A percentile compares a stretch with the other conserved stretches of the same genome.
Evolutionary conservation across 1,140 invertebrate species (phyloP).

Genomic region (Telenomus remus): DNA sequence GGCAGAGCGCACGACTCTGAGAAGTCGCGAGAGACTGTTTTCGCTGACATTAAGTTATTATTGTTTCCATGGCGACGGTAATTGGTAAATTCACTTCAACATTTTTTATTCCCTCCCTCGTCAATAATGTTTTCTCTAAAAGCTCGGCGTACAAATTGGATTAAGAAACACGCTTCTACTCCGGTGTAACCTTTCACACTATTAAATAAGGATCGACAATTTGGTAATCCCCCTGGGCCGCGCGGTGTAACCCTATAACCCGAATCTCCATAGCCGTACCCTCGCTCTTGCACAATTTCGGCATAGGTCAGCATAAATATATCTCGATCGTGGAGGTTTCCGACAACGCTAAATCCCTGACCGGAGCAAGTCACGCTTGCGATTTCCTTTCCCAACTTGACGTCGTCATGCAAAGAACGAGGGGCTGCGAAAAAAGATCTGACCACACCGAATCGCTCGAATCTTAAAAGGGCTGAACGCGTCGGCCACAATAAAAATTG

Average conservation of each 20-base stretch:
- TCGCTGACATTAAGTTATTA: too few species aligned
- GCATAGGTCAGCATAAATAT: conserved; percentile 41
- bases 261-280: conserved; percentile 29
- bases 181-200: conserved; percentile 10
- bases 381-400: conserved; percentile 29
- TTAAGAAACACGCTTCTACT: background rate
- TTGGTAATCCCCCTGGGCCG: conserved; percentile 4
- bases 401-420: conserved; percentile 27
- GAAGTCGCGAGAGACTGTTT: too few species aligned
- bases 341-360: conserved; percentile 35
- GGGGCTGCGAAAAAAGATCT: conserved; percentile 20
- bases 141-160: conserved; percentile 11
- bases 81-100: too few species aligned
- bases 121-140: conserved; percentile 6
- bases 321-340: background rate
- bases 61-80: too few species aligned
- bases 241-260: conserved; percentile 1
- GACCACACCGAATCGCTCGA: conserved; percentile 19
- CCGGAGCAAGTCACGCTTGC: conserved; percentile 26
- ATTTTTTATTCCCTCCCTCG: too few species aligned
- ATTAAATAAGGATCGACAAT: conserved; percentile 26
- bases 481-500: conserved; percentile 55
- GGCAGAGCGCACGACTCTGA: too few species aligned
- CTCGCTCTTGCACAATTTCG: conserved; percentile 23
- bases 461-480: conserved; percentile 51